Percentiles rank a stretch among this genome's conserved stretches.
Conservation (phyloP, 2,888 invertebrate species). For the Sinohyriopsis cumingii region DNA sequence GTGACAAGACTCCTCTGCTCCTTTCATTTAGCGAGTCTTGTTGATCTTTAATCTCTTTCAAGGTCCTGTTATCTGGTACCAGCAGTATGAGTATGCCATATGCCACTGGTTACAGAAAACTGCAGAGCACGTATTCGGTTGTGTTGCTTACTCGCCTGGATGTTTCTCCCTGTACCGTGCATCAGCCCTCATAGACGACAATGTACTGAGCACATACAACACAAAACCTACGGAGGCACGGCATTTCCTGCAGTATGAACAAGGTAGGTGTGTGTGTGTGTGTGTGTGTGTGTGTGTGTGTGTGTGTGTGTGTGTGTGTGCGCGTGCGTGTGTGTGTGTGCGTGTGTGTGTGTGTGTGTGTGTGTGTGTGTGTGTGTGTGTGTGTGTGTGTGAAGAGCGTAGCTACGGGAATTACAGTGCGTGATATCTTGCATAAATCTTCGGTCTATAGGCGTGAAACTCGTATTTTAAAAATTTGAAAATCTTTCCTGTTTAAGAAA, state of each 20-base stretch:
- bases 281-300: no score
- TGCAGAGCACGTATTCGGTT: constrained; percentile 99
- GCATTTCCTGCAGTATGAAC: constrained; percentile 92
- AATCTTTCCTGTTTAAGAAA: no score
- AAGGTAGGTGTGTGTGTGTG: constrained; percentile 75
- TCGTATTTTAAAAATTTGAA: no score
- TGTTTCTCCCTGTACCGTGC: constrained; percentile 92
- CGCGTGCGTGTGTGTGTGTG: no score
- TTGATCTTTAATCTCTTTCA: constrained; percentile 5
- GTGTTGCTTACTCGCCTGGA: constrained; percentile 92
- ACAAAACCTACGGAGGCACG: constrained; percentile 80
- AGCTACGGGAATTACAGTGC: no score
- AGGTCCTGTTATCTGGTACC: constrained; percentile 99
- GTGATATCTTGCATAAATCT: no score
- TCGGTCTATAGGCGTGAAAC: no score
- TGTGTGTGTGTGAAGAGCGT: no score
- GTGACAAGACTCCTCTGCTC: no score
- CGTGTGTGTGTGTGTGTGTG: no score
- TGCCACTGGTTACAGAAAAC: constrained; percentile 99
- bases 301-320: no score
- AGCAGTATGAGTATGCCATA: constrained; percentile 98
- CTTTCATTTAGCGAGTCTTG: not conserved
- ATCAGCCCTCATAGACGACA: constrained; percentile 89
- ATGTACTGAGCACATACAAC: constrained; percentile 90
- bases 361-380: no score